These are phyloP conservation scores for Enteromius fasciolatus DNA, from an alignment of 2,797 vertebrate species.

Conservation along the genomic window DNA sequence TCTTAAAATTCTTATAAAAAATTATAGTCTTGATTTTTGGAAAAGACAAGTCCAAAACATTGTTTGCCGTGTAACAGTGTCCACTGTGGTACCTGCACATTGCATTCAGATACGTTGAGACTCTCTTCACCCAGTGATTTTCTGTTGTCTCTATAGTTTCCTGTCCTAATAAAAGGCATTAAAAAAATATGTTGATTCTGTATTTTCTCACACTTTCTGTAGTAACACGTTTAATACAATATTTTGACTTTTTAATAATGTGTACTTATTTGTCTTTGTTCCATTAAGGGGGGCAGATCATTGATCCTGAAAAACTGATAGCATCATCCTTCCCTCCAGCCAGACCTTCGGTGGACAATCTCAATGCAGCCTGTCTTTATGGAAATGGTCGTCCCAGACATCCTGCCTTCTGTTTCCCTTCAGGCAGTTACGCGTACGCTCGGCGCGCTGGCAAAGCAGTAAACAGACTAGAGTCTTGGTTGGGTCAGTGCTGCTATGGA, in stretches of 20 bases:
- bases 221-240: neutral
- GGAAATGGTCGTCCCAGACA: constrained; percentile 66
- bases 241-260: neutral
- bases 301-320: constrained; percentile 9
- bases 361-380: constrained; percentile 59
- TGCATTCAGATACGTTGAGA: neutral
- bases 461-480: constrained; percentile 72
- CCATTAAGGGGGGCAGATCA: constrained; percentile 1
- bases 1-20: too few species aligned
- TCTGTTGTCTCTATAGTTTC: too few species aligned
- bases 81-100: neutral
- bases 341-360: constrained; percentile 58
- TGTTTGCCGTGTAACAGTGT: neutral
- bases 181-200: neutral
- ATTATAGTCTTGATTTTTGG: too few species aligned
- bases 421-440: constrained; percentile 58
- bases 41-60: too few species aligned
- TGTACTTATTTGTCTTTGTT: neutral
- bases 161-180: too few species aligned
- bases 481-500: constrained; percentile 65
- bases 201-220: neutral
- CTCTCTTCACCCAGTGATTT: too few species aligned
- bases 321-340: constrained; percentile 71
- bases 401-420: constrained; percentile 59
- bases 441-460: constrained; percentile 65